A percentile compares a stretch with the other conserved stretches of the same genome.
These are phyloP conservation scores for Agelaius phoeniceus DNA, from an alignment of 2,113 vertebrate species.

Conservation along the genomic window DNA sequence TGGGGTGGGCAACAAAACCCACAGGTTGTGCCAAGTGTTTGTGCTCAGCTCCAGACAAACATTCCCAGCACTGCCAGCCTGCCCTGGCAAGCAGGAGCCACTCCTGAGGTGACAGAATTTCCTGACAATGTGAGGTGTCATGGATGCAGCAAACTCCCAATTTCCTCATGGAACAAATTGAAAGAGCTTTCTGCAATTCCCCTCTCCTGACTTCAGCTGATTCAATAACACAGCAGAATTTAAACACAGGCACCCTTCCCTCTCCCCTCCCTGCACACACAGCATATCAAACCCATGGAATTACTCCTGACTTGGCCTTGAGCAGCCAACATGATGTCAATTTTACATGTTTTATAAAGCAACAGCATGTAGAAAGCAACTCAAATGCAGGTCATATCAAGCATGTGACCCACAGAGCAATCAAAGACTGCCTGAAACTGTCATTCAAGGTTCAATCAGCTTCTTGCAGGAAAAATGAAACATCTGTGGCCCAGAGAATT, in stretches of 20 bases:
- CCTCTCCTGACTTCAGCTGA: constrained; percentile 33
- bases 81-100: constrained; percentile 2
- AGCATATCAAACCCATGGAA: constrained; percentile 13
- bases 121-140: background rate
- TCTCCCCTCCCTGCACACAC: background rate
- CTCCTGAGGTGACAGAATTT: background rate
- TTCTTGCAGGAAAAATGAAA: constrained; percentile 61
- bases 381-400: constrained; percentile 66
- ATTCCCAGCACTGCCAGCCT: background rate
- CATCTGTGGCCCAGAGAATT: constrained; percentile 69
- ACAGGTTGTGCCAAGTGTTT: background rate
- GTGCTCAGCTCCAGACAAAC: background rate
- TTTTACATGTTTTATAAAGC: constrained; percentile 59
- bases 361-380: constrained; percentile 58
- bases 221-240: constrained; percentile 39
- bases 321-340: constrained; percentile 52
- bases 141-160: background rate
- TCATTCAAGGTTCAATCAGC: constrained; percentile 67
- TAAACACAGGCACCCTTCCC: constrained; percentile 23
- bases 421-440: constrained; percentile 67
- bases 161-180: constrained; percentile 35
- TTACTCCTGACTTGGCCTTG: constrained; percentile 46
- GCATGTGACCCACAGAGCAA: constrained; percentile 60
- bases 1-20: background rate
- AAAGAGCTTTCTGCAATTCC: constrained; percentile 36